Conservation (phyloP, 2,888 invertebrate species). For the Lobophora halterata region DNA sequence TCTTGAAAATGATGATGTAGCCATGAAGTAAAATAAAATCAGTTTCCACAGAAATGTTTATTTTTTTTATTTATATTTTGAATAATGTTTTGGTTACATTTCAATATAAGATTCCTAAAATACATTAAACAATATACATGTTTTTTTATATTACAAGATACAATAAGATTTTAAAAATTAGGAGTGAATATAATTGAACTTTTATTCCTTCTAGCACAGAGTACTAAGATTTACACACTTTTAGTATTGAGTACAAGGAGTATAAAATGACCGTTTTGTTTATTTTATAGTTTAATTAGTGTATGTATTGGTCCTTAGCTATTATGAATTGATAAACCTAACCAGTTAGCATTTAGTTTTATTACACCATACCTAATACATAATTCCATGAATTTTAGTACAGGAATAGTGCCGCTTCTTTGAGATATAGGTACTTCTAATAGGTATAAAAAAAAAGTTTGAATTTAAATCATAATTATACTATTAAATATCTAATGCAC, state of each 20-base stretch:
- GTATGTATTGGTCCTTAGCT: conserved; percentile 64
- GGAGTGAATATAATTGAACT: conserved; percentile 27
- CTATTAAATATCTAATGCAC: too few species aligned
- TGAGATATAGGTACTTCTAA: too few species aligned
- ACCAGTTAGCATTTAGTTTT: conserved; percentile 19
- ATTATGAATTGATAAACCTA: conserved; percentile 22
- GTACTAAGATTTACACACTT: conserved; percentile 26
- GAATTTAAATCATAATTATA: too few species aligned
- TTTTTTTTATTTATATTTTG: conserved; percentile 72
- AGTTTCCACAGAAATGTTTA: conserved; percentile 64
- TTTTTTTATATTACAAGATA: conserved; percentile 75
- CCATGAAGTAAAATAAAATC: conserved; percentile 30
- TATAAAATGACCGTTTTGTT: conserved; percentile 58
- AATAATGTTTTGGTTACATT: conserved; percentile 80
- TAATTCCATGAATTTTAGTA: conserved; percentile 17
- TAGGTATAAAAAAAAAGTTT: too few species aligned
- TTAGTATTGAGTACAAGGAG: conserved; percentile 42
- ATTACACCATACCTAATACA: too few species aligned
- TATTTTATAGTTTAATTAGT: conserved; percentile 52
- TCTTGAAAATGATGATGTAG: conserved; percentile 27
- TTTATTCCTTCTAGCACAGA: too few species aligned
- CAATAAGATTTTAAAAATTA: conserved; percentile 55
- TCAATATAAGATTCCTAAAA: conserved; percentile 69
- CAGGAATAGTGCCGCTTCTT: too few species aligned
- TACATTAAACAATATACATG: conserved; percentile 77